These are phyloP conservation scores for Myanophis thanlyinensis DNA, from an alignment of 2,113 vertebrate species.

Conservation along the genomic window DNA sequence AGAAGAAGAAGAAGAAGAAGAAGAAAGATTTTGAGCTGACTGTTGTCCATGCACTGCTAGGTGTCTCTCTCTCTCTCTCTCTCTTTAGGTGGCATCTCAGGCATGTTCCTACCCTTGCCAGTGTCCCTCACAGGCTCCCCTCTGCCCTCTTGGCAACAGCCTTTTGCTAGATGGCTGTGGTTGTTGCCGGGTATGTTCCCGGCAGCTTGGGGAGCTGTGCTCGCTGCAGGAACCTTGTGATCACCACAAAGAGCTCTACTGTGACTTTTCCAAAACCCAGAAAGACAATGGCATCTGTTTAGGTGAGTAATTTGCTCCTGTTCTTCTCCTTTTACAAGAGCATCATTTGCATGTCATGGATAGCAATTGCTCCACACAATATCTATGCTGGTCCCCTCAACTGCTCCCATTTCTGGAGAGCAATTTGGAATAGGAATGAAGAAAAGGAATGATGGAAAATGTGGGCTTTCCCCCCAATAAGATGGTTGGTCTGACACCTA, in stretches of 20 bases:
- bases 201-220: slow-evolving; percentile 75
- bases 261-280: slow-evolving; percentile 66
- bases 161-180: slow-evolving; percentile 76
- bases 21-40: neutral
- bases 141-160: slow-evolving; percentile 72
- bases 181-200: slow-evolving; percentile 79
- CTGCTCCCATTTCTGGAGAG: neutral
- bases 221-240: slow-evolving; percentile 73
- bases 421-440: neutral
- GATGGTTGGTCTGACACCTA: neutral
- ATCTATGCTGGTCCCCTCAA: neutral
- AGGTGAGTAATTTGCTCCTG: slow-evolving; percentile 58
- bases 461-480: neutral
- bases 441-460: neutral
- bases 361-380: neutral
- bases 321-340: neutral
- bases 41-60: neutral
- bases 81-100: slow-evolving; percentile 63
- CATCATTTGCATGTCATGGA: neutral
- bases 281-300: slow-evolving; percentile 72
- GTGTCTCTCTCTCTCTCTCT: slow-evolving; percentile 52
- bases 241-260: slow-evolving; percentile 79
- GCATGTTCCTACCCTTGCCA: slow-evolving; percentile 69
- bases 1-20: too few relatives aligned
- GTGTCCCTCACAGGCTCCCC: slow-evolving; percentile 65